A percentile compares a stretch with the other conserved stretches of the same genome.
phyloP scores from a whole-genome alignment of 2,797 vertebrate genomes.

The Acipenser ruthenus region DNA sequence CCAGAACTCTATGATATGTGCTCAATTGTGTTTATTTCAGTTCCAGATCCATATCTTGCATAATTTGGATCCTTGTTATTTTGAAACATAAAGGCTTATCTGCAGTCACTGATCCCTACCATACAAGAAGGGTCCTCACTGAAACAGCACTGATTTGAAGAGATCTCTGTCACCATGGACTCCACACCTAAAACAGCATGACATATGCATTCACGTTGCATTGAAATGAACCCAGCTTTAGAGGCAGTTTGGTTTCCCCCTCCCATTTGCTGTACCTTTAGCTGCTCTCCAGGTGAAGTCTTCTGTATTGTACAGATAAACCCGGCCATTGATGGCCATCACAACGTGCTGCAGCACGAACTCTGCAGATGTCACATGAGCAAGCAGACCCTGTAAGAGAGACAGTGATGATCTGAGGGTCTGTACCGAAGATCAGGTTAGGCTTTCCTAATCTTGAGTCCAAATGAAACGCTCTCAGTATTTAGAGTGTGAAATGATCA shows the following conservation, averaged over 20 bases:
- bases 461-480: too few relatives aligned
- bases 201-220: too few relatives aligned
- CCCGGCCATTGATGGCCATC: neutral
- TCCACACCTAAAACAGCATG: conserved; percentile 4
- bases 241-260: neutral
- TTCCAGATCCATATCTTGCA: too few relatives aligned
- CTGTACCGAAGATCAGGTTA: too few relatives aligned
- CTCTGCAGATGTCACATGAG: neutral
- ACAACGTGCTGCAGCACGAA: conserved; percentile 1
- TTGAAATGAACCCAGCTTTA: neutral
- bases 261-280: neutral
- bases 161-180: neutral
- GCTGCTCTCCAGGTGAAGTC: neutral
- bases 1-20: too few relatives aligned
- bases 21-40: too few relatives aligned
- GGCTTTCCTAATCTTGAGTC: too few relatives aligned
- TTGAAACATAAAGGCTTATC: too few relatives aligned
- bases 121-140: neutral
- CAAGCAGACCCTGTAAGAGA: neutral
- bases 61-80: too few relatives aligned
- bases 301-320: neutral
- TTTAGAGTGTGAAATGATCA: too few relatives aligned
- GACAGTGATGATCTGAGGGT: neutral
- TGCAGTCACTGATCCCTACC: neutral
- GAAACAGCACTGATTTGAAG: conserved; percentile 14